These are phyloP conservation scores for Callyntrura guangdongensis DNA, from an alignment of 2,888 invertebrate species.

Conservation along the genomic window DNA sequence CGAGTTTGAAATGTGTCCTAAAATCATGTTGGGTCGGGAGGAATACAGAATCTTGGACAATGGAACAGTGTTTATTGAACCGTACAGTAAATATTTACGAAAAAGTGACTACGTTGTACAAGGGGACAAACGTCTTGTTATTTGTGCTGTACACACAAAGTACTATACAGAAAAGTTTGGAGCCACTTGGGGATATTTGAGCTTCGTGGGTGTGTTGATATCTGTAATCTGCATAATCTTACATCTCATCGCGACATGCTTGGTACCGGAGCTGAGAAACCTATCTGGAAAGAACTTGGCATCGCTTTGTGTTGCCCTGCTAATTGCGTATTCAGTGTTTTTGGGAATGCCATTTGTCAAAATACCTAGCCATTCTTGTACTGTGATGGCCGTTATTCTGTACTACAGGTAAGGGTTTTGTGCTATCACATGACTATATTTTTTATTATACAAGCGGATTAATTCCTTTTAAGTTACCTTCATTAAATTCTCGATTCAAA, in stretches of 20 bases:
- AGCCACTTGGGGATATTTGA: constrained; percentile 86
- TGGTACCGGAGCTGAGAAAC: constrained; percentile 87
- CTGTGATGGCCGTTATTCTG: constrained; percentile 86
- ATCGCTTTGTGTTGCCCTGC: constrained; percentile 87
- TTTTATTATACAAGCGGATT: background rate
- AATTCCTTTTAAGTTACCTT: background rate
- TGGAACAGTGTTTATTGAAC: constrained; percentile 85
- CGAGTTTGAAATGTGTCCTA: constrained; percentile 85
- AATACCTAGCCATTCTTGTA: constrained; percentile 85
- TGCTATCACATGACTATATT: background rate
- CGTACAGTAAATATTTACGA: constrained; percentile 85
- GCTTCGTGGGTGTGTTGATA: constrained; percentile 86
- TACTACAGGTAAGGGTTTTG: constrained; percentile 86
- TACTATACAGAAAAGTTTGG: constrained; percentile 86
- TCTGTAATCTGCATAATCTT: constrained; percentile 87
- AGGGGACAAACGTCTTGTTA: constrained; percentile 85
- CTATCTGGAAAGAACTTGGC: constrained; percentile 87
- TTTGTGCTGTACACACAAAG: constrained; percentile 85
- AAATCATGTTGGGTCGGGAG: constrained; percentile 85
- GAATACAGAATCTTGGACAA: constrained; percentile 85
- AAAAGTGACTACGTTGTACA: constrained; percentile 85
- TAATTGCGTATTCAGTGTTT: constrained; percentile 87
- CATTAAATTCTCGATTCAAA: background rate
- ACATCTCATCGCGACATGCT: constrained; percentile 86
- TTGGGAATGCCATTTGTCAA: constrained; percentile 86